Conservation (phyloP, 2,797 vertebrate genomes). For the Myiotriccus ornatus region DNA sequence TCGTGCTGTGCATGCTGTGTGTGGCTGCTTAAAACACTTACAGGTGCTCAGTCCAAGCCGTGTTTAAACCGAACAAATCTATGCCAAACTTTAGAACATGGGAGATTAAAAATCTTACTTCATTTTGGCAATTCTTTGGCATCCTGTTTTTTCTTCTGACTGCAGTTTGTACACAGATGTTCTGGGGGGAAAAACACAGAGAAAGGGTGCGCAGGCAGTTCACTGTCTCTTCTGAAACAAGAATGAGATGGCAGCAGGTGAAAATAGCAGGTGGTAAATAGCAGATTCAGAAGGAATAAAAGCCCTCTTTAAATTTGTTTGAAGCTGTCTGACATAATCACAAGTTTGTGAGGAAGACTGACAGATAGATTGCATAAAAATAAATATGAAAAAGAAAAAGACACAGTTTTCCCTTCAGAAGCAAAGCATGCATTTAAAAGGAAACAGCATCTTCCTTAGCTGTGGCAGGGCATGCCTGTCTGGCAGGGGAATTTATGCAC, state of each 20-base stretch:
- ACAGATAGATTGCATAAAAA: neutral
- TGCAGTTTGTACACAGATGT: neutral
- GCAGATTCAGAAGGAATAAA: neutral
- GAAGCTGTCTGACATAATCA: neutral
- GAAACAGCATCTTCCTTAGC: neutral
- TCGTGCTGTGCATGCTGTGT: neutral
- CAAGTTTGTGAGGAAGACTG: neutral
- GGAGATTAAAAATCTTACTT: neutral
- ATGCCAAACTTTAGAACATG: neutral
- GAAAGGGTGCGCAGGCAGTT: neutral
- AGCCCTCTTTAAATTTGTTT: neutral
- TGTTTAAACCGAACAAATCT: neutral
- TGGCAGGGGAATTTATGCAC: neutral
- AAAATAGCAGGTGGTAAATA: constrained; percentile 16
- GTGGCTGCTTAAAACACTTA: neutral
- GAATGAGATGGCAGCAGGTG: neutral
- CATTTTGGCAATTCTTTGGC: neutral
- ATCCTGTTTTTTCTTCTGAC: neutral
- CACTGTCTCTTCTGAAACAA: neutral
- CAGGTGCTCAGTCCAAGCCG: neutral
- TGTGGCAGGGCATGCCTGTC: neutral
- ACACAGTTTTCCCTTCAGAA: neutral
- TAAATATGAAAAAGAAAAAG: neutral
- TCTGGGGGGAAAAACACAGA: neutral
- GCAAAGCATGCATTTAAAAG: neutral